Evolutionary conservation across 2,888 invertebrate genomes (phyloP), one percentile per base, ranked within the genome.

Genomic region (Hedychridium roseum): DNA sequence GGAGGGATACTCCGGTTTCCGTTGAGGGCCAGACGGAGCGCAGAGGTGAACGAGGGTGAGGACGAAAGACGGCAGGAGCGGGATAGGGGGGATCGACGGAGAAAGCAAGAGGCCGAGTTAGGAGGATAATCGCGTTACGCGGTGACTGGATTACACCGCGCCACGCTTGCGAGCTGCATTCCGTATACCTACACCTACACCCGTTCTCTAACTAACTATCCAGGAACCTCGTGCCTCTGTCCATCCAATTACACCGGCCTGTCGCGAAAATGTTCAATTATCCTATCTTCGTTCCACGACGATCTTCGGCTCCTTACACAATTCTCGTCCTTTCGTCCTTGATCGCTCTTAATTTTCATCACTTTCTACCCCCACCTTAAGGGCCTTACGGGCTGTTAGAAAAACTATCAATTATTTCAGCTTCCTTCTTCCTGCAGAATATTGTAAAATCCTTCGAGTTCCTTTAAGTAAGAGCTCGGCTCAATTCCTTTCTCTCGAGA

Each of bases 111-210:
- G 62, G 56, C 63, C 51, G 60, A 71, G 68, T 71, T 69, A 67
- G 64, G 65, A 63, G 69, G 68, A 68, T 74, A 75, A 75, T 74
- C 74, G 60, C 50, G 70, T 74, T 75, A 73, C 68, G 68, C 55
- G 72, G 68, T 74, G 74, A 75, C 72, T 74, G 71, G 70, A 75
- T 75, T 74, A 75, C 70, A 73, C 62, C 70, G 64, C 67, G 66
- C 71, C 70, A 71, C 72, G 72, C 66, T 69, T 70, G 50, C 61
- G 60, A 60, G 50, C 63, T 60, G 55, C 58, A 47, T 45, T 35
- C 50, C 48, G 50, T 52, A 52, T 43, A 60, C 40, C 50, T 40
- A 15, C 50, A 46, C 41, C 39, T 45, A 42, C 41, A 43, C 34
- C 31, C 11, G 12, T 15, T 26, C 42, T 47, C 30, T 50, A 49